phyloP scores from a whole-genome alignment of 1,140 invertebrate species.

The Drosophila dunni region DNA sequence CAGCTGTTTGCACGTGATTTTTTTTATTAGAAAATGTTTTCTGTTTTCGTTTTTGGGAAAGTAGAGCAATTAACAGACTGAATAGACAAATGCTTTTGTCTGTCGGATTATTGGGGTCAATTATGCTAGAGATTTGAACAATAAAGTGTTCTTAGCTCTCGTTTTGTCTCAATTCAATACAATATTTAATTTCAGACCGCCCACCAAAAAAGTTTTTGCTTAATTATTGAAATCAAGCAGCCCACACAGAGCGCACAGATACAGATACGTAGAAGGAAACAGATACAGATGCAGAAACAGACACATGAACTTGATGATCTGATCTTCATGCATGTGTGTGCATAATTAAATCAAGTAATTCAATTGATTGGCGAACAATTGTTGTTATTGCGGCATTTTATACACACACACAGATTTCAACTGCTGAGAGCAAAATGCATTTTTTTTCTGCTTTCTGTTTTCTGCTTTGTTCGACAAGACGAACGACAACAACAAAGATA shows the following conservation, averaged over 20 bases:
- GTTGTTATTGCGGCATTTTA: constrained; percentile 25
- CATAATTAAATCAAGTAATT: constrained; percentile 75
- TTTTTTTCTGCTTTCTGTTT: neutral
- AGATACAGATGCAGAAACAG: constrained; percentile 2
- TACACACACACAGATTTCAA: constrained; percentile 24
- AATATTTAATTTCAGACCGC: constrained; percentile 23
- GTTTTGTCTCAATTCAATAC: constrained; percentile 18
- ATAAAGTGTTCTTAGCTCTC: constrained; percentile 15
- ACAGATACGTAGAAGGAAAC: constrained; percentile 1
- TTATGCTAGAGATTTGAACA: constrained; percentile 37
- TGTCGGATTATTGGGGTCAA: constrained; percentile 46
- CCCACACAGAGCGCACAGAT: constrained; percentile 34
- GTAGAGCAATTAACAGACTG: constrained; percentile 55
- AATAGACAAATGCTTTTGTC: constrained; percentile 17
- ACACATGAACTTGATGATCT: neutral
- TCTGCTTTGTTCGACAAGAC: neutral
- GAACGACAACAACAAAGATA: neutral
- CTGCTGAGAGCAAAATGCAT: constrained; percentile 43
- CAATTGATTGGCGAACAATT: constrained; percentile 59
- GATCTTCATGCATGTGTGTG: neutral
- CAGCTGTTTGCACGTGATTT: constrained; percentile 27
- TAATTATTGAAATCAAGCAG: constrained; percentile 34
- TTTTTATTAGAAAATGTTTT: constrained; percentile 27
- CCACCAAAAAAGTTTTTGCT: constrained; percentile 10
- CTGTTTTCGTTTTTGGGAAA: constrained; percentile 43